Conservation (phyloP, 2,113 vertebrate species). For the Trochalopteron elliotii region DNA sequence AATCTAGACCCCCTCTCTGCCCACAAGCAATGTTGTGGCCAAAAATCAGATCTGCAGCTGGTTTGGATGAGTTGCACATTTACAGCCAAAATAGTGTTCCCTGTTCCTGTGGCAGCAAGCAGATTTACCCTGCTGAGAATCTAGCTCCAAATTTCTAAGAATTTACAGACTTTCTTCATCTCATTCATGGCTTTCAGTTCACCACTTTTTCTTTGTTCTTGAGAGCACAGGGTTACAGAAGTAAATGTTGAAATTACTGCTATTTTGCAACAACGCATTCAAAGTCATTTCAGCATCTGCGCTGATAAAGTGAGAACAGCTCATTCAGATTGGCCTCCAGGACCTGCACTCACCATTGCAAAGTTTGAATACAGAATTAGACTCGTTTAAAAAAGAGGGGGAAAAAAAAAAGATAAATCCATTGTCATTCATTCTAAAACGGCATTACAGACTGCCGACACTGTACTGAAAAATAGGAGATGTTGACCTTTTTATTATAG, state of each 20-base stretch:
- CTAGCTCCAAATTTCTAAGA: not conserved
- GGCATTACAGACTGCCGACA: constrained; percentile 84
- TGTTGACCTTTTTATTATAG: constrained; percentile 93
- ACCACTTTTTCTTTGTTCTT: constrained; percentile 71
- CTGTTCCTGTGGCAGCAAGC: not conserved
- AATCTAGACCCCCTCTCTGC: not conserved
- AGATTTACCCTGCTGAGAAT: not conserved
- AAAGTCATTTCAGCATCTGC: constrained; percentile 80
- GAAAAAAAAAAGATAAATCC: constrained; percentile 68
- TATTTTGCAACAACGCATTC: constrained; percentile 82
- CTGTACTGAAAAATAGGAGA: constrained; percentile 86
- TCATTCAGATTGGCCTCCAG: constrained; percentile 83
- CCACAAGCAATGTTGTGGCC: not conserved
- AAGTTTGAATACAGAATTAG: constrained; percentile 91
- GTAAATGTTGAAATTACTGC: constrained; percentile 80
- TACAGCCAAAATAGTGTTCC: not conserved
- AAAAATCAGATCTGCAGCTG: not conserved
- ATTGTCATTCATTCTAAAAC: constrained; percentile 89
- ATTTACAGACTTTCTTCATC: not conserved
- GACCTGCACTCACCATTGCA: constrained; percentile 75
- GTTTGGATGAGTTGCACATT: not conserved
- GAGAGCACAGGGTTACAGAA: constrained; percentile 55
- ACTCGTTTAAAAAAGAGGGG: constrained; percentile 74
- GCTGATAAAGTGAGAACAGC: constrained; percentile 85
- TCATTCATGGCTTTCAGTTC: constrained; percentile 43